Evolutionary conservation across 37 sponge, comb jelly and placozoan genomes (phyloP).

Genomic region (Aplysina aerophoba): DNA sequence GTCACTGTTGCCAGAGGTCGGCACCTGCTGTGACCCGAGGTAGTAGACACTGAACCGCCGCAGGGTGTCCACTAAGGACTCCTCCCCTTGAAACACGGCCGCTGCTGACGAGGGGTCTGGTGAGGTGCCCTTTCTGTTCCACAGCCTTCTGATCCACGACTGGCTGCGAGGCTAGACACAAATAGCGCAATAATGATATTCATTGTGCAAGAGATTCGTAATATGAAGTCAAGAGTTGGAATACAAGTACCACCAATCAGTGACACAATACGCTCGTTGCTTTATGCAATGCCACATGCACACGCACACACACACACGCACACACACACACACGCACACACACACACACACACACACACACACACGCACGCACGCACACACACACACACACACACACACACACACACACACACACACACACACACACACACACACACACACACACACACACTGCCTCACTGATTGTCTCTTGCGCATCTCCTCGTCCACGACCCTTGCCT

Average conservation of each 20-base stretch:
- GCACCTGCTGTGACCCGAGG: background rate
- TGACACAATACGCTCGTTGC: no score
- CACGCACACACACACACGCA: background rate
- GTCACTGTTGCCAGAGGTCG: background rate
- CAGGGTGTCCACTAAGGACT: no score
- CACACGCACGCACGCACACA: background rate
- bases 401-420: conserved; percentile 17
- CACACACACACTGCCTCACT: background rate
- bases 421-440: conserved; percentile 15
- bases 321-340: conserved; percentile 6
- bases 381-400: conserved; percentile 16
- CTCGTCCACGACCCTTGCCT: background rate
- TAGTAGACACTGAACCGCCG: background rate
- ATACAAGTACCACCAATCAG: no score
- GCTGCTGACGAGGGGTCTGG: background rate
- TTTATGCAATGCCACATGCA: background rate
- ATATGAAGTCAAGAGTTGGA: no score
- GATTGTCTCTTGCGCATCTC: background rate
- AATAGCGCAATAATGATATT: no score
- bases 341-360: conserved; percentile 18
- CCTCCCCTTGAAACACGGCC: background rate
- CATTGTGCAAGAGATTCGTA: no score
- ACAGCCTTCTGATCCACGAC: conserved; percentile 11
- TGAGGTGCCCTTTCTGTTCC: background rate
- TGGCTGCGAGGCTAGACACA: background rate